Evolutionary conservation across 2,888 invertebrate species (phyloP).

Genomic region (Bedellia somnulentella): DNA sequence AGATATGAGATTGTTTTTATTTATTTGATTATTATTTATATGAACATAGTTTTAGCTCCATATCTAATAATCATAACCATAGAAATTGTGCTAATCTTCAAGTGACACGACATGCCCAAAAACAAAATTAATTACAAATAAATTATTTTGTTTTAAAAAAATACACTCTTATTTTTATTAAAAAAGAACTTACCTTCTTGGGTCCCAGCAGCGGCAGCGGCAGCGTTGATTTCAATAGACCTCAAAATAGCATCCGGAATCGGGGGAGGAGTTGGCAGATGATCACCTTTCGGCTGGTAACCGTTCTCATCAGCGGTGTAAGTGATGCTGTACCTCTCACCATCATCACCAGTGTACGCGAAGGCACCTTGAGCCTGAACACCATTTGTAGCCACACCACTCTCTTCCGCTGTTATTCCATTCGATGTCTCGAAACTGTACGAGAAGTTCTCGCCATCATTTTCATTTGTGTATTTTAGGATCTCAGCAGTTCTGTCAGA

Average conservation of each 20-base stretch:
- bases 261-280: constrained; percentile 45
- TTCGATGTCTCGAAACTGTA: constrained; percentile 50
- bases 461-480: constrained; percentile 35
- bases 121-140: too few species aligned
- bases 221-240: constrained; percentile 42
- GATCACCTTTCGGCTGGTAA: constrained; percentile 39
- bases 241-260: constrained; percentile 46
- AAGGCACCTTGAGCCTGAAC: constrained; percentile 44
- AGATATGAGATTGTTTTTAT: too few species aligned
- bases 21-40: too few species aligned
- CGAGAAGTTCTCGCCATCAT: constrained; percentile 37
- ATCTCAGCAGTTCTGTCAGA: constrained; percentile 38
- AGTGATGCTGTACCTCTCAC: constrained; percentile 33
- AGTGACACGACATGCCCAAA: too few species aligned
- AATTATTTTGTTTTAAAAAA: too few species aligned
- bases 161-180: too few species aligned
- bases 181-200: constrained; percentile 38
- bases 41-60: too few species aligned
- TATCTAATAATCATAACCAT: too few species aligned
- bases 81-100: too few species aligned
- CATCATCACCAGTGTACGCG: constrained; percentile 46
- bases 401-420: constrained; percentile 46
- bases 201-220: constrained; percentile 43
- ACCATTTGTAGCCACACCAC: constrained; percentile 43
- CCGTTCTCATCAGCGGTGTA: constrained; percentile 54